Evolutionary conservation across 1,140 invertebrate species (phyloP).

Genomic region (Platorchestia sp.): DNA sequence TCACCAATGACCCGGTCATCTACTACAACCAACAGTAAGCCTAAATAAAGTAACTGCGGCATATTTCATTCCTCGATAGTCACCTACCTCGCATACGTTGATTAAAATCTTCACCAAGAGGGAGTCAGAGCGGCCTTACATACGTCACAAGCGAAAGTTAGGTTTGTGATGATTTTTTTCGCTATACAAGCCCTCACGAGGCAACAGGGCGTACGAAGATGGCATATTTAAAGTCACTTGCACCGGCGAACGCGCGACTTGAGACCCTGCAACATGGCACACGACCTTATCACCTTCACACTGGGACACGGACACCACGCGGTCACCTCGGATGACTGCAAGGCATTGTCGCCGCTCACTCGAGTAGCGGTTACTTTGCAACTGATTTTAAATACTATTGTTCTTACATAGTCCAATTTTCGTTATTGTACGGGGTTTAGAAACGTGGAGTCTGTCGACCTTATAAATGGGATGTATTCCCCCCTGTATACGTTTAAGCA

Average conservation of each 20-base stretch:
- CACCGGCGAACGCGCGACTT: neutral
- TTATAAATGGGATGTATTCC: too few relatives aligned
- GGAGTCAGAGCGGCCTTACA: neutral
- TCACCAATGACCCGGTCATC: neutral
- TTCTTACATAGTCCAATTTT: too few relatives aligned
- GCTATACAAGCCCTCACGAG: neutral
- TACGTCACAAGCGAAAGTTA: neutral
- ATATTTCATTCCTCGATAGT: neutral
- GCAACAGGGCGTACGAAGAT: too few relatives aligned
- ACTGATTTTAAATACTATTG: neutral
- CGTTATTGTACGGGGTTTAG: too few relatives aligned
- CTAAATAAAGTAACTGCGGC: neutral
- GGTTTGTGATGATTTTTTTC: neutral
- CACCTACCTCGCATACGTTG: neutral
- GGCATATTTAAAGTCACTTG: neutral
- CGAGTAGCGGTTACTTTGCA: neutral
- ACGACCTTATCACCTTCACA: neutral
- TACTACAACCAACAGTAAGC: neutral
- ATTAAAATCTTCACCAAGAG: neutral
- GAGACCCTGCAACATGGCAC: neutral
- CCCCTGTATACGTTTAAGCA: too few relatives aligned
- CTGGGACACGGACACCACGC: neutral
- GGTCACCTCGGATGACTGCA: neutral
- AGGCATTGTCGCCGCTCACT: too few relatives aligned
- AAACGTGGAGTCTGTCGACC: too few relatives aligned